Base-by-base conservation (phyloP, 2,888 invertebrate genomes). In the Ariolimax columbianus region DNA sequence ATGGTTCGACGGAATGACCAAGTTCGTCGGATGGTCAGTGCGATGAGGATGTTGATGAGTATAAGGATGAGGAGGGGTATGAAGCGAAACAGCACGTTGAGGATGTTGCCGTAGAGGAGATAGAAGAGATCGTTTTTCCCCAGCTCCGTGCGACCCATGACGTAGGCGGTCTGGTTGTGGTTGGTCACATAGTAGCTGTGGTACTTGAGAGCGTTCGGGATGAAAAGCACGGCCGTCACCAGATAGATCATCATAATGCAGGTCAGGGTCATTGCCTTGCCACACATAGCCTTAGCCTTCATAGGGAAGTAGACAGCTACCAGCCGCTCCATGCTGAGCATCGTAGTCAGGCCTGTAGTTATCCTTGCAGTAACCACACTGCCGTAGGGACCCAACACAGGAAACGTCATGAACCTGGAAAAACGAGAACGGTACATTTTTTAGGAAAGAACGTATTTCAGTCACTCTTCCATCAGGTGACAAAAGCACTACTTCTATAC, bases 221-320 rank as follows among this genome's bases (percentile, higher is more conserved):
- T 86, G 85, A 91, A 91, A n/a, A 90, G 81, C 14, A 91, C 26
- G 14, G 89, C 81, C n/a, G 92, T 91, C 14, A 89, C 68, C 17
- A 90, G 30, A 84, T 90, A 92, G 68, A 92, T 91, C 30, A 87
- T 36, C 1, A 85, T 36, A 55, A 92, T 89, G 19, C 89, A 89
- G n/a, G 90, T 86, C n/a, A 86, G 51, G 38, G 91, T 91, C 70
- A 87, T 86, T 66, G 77, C 85, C 79, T 90, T 89, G 38, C 88
- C 89, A 86, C 92, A 92, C 78, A 91, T 89, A 17, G 83, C 84
- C 84, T 88, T 89, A n/a, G 91, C 92, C 81, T 89, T 88, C 88
- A 92, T 90, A 72, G 92, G 92, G 82, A 89, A 90, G 85, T 90
- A 91, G 43, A 92, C 92, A n/a, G 92, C 92, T 30, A 92, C 88